phyloP scores from a whole-genome alignment of 2,113 vertebrate species.

The Lamprotornis superbus region DNA sequence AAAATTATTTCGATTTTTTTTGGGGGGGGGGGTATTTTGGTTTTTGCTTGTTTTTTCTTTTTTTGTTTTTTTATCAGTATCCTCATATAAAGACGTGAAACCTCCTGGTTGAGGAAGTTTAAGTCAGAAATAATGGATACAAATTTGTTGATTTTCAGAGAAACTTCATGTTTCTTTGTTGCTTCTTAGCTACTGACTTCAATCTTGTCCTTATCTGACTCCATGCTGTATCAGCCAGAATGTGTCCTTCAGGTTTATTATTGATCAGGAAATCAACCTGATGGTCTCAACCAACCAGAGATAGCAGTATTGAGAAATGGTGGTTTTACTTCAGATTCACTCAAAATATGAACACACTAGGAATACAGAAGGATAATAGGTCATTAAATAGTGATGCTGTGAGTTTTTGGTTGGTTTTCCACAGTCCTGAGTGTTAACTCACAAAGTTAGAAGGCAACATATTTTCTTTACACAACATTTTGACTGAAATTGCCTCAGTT shows the following conservation, averaged over 20 bases:
- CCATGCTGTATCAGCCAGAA: neutral
- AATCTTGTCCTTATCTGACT: neutral
- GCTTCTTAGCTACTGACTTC: neutral
- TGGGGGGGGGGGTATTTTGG: neutral
- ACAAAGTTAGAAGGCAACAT: neutral
- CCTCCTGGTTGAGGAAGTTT: neutral
- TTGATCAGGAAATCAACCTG: neutral
- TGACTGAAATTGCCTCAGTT: neutral
- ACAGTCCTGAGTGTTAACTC: neutral
- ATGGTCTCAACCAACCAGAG: neutral
- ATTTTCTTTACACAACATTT: neutral
- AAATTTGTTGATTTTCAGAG: neutral
- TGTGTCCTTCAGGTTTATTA: neutral
- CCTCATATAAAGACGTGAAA: neutral
- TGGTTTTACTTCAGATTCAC: neutral
- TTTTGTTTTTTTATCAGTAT: fast-evolving
- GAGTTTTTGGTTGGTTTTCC: neutral
- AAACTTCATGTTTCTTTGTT: neutral
- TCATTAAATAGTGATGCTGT: neutral
- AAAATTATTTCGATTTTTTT: neutral
- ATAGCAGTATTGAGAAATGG: neutral
- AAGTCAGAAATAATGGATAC: neutral
- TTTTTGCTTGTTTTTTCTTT: neutral
- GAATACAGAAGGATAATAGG: neutral
- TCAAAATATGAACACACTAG: neutral